phyloP scores from a whole-genome alignment of 1,140 invertebrate species.

The Danaus plexippus region DNA sequence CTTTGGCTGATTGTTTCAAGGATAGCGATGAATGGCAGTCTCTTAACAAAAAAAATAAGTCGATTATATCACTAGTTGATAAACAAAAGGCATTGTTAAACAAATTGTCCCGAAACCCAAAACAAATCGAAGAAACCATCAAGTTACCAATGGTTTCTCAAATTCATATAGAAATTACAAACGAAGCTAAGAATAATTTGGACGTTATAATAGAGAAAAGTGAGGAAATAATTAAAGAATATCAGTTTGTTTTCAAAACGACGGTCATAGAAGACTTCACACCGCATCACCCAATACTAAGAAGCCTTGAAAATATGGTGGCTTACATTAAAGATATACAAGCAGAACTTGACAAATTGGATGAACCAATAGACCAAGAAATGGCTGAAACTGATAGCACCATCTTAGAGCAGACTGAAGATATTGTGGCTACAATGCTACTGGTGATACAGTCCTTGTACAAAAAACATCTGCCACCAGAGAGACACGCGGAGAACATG shows the following conservation, averaged over 20 bases:
- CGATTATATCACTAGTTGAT: constrained; percentile 48
- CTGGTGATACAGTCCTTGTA: constrained; percentile 79
- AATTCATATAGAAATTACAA: constrained; percentile 54
- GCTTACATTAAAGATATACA: constrained; percentile 39
- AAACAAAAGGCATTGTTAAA: constrained; percentile 60
- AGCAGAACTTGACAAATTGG: constrained; percentile 29
- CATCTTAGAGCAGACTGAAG: constrained; percentile 67
- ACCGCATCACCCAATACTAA: constrained; percentile 52
- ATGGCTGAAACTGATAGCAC: constrained; percentile 28
- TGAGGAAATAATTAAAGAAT: constrained; percentile 45
- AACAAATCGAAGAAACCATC: constrained; percentile 32
- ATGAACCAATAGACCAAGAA: constrained; percentile 28
- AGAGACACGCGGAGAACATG: constrained; percentile 28
- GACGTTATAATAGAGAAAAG: constrained; percentile 36
- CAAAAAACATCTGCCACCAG: constrained; percentile 73
- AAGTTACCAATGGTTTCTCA: constrained; percentile 36
- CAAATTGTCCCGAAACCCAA: constrained; percentile 44
- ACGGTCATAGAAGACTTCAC: constrained; percentile 17
- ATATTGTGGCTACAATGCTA: constrained; percentile 74
- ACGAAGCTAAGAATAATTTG: constrained; percentile 49
- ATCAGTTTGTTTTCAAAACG: constrained; percentile 43
- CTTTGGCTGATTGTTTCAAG: constrained; percentile 69
- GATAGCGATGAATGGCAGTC: constrained; percentile 68
- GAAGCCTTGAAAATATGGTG: constrained; percentile 42
- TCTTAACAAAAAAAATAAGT: constrained; percentile 55